Evolutionary conservation across 2,888 invertebrate species (phyloP), one percentile per base, ranked within the genome.

Genomic region (Zygogramma bicolorata): DNA sequence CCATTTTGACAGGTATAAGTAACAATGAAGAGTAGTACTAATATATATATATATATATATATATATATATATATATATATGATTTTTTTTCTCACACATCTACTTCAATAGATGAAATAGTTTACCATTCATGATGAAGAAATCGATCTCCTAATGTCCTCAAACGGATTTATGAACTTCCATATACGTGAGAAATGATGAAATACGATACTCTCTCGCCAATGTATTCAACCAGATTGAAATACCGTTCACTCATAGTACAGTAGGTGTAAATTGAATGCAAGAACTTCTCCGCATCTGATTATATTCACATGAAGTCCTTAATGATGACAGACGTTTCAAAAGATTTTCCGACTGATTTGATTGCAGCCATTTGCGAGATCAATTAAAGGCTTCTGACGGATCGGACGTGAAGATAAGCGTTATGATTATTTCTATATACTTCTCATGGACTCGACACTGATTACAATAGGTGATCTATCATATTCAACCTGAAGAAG

Each of bases 91-190:
- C n/a, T n/a, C n/a, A n/a, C n/a, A n/a, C n/a, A n/a, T n/a, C n/a
- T n/a, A n/a, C n/a, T n/a, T n/a, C n/a, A n/a, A n/a, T n/a, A n/a
- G n/a, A n/a, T n/a, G n/a, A n/a, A n/a, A n/a, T n/a, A n/a, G n/a
- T n/a, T n/a, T n/a, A n/a, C n/a, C n/a, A n/a, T n/a, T n/a, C n/a
- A n/a, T n/a, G n/a, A 68, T 72, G 72, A 72, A 72, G 72, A 72
- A 72, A 68, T 72, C 65, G 59, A 72, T 65, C 68, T 62, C 40
- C 27, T 53, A 68, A 65, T 61, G 72, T 72, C 72, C 65, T 72
- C 65, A 68, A 72, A 31, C 27, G 65, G 27, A 61, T 68, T 72
- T 68, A 72, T 72, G 61, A 72, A 68, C 68, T 65, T 65, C 63
- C 71, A 72, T 68, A 60, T 65, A 68, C 59, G 63, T 65, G 62